Conservation (phyloP, 2,797 vertebrate genomes). For the Myotis daubentonii region DNA sequence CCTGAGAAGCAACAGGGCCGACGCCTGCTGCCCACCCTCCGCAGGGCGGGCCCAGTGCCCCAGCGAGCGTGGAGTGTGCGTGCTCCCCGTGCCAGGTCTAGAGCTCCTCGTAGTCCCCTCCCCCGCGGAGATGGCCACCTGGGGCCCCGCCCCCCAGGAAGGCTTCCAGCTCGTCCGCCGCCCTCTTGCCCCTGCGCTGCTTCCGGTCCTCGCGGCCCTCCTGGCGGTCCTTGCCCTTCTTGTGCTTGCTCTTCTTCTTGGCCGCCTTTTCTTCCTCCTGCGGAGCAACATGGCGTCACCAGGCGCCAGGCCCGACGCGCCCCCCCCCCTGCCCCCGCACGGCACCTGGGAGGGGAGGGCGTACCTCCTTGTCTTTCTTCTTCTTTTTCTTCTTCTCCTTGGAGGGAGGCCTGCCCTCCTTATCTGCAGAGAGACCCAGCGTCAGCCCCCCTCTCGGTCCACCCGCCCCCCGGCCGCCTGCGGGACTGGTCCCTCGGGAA, state of each 20-base stretch:
- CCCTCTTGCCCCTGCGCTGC: constrained; percentile 87
- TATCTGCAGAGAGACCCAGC: constrained; percentile 83
- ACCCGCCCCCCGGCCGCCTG: neutral
- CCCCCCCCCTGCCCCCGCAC: neutral
- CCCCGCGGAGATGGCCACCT: constrained; percentile 85
- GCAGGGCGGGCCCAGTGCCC: neutral
- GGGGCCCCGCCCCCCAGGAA: constrained; percentile 91
- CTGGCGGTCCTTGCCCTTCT: constrained; percentile 89
- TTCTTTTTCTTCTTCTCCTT: constrained; percentile 95
- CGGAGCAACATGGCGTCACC: rapidly evolving
- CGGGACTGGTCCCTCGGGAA: neutral
- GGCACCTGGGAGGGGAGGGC: constrained; percentile 78
- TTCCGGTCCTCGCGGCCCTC: constrained; percentile 84
- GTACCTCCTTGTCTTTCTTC: constrained; percentile 91
- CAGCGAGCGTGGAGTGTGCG: rapidly evolving
- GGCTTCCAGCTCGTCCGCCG: constrained; percentile 94
- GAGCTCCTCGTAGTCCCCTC: constrained; percentile 96
- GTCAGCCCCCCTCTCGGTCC: neutral
- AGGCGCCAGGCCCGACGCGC: rapidly evolving
- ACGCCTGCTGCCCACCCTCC: neutral
- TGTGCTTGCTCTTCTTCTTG: constrained; percentile 92
- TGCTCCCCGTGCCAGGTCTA: constrained; percentile 80
- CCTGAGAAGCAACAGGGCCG: constrained; percentile 84
- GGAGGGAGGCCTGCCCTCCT: constrained; percentile 86
- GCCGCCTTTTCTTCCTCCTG: constrained; percentile 93